phyloP scores from a whole-genome alignment of 1,140 invertebrate genomes.

The Solenopsis fugax region DNA sequence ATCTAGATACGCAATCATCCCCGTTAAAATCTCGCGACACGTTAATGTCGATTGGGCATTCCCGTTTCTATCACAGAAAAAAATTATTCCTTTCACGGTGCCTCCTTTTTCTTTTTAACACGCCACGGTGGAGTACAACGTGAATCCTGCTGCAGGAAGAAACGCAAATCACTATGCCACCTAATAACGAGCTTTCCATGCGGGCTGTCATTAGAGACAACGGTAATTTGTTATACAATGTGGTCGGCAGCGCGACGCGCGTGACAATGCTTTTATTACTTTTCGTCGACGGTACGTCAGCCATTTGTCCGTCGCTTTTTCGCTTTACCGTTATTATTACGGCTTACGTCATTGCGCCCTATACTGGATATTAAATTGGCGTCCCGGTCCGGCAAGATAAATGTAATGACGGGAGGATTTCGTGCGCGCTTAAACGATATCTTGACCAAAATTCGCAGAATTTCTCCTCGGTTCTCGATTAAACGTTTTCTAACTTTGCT shows the following conservation, averaged over 20 bases:
- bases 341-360: not conserved
- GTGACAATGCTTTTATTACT: conserved; percentile 59
- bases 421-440: conserved; percentile 1
- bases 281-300: conserved; percentile 39
- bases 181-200: conserved; percentile 58
- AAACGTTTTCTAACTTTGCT: not conserved
- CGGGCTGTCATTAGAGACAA: conserved; percentile 46
- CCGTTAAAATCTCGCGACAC: not conserved
- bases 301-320: conserved; percentile 30
- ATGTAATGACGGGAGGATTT: conserved; percentile 9
- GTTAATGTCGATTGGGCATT: not conserved
- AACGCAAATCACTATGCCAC: conserved; percentile 44
- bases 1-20: not conserved
- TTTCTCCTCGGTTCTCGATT: not conserved
- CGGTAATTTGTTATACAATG: conserved; percentile 60
- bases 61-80: not conserved
- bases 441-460: not conserved
- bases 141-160: not conserved
- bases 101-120: not conserved
- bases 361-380: conserved; percentile 24
- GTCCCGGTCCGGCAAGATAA: not conserved
- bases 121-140: not conserved
- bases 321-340: conserved; percentile 57
- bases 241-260: conserved; percentile 9
- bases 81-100: not conserved